Percentiles rank a stretch among this genome's conserved stretches.
Conservation (phyloP, 2,113 vertebrate species). For the Sapayoa aenigma region DNA sequence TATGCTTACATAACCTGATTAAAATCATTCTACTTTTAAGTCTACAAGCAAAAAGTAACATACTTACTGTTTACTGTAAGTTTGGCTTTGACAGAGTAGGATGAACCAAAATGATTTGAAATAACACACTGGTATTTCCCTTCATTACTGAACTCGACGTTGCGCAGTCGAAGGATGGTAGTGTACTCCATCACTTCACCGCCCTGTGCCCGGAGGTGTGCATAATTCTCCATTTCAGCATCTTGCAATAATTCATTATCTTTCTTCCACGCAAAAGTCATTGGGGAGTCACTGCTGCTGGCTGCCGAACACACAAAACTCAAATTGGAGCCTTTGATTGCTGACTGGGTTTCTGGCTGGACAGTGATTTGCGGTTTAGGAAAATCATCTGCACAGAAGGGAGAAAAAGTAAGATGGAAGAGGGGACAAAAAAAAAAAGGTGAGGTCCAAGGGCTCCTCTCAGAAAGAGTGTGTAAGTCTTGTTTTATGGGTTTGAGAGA, state of each 20-base stretch:
- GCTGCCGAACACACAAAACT: constrained; percentile 93
- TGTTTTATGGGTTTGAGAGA: background rate
- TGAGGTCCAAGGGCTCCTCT: background rate
- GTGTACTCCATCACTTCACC: constrained; percentile 93
- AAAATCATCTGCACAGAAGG: constrained; percentile 86
- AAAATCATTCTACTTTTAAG: background rate
- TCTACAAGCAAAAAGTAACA: background rate
- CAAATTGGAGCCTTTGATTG: constrained; percentile 90
- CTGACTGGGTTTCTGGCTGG: constrained; percentile 93
- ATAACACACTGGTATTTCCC: constrained; percentile 97
- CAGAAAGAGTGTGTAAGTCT: background rate
- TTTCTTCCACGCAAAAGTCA: constrained; percentile 98
- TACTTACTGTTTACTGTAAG: constrained; percentile 95
- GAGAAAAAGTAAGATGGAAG: background rate
- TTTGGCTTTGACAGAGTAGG: constrained; percentile 93
- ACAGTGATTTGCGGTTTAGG: constrained; percentile 96
- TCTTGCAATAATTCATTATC: constrained; percentile 90
- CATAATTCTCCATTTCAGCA: constrained; percentile 91
- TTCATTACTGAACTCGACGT: constrained; percentile 88
- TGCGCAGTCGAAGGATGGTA: constrained; percentile 86
- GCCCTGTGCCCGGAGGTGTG: constrained; percentile 83
- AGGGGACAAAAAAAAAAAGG: background rate
- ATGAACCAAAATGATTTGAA: constrained; percentile 97
- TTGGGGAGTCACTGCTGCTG: constrained; percentile 96
- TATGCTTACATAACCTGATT: background rate